These are phyloP conservation scores for Synergus gifuensis DNA, from an alignment of 2,888 invertebrate genomes.

Conservation along the genomic window DNA sequence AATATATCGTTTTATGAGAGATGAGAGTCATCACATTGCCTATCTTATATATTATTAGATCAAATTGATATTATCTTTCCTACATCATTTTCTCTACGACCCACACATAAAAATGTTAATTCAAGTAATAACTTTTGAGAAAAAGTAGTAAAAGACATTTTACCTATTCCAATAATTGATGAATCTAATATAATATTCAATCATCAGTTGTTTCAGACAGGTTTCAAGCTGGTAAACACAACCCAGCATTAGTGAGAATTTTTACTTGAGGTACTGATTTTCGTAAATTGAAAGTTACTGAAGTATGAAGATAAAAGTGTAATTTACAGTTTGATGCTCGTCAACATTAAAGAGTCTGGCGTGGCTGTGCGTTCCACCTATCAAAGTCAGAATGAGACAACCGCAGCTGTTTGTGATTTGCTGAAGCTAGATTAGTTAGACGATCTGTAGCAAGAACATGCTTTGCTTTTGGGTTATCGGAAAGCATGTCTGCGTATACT, in stretches of 20 bases:
- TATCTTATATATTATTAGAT: not conserved
- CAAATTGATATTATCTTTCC: not conserved
- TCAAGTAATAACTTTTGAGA: not conserved
- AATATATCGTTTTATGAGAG: not conserved
- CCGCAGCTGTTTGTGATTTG: conserved; percentile 9
- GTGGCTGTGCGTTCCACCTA: not conserved
- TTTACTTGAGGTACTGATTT: no score
- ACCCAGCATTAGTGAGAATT: no score
- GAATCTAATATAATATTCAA: no score
- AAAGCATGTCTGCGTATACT: conserved; percentile 1
- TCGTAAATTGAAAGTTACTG: no score
- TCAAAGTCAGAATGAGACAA: conserved; percentile 7
- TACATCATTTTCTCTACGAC: not conserved
- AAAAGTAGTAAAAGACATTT: no score
- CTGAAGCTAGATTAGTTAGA: conserved; percentile 7
- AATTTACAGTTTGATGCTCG: not conserved
- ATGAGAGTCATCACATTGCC: not conserved
- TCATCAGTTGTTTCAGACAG: no score
- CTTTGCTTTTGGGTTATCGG: not conserved
- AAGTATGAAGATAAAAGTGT: no score
- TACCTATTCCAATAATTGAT: no score
- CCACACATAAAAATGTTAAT: not conserved
- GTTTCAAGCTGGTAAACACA: no score
- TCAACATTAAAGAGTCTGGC: not conserved
- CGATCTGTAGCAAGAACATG: not conserved